Percentiles rank a stretch among this genome's conserved stretches.
Evolutionary conservation across 2,113 vertebrate species (phyloP).

Genomic region (Dasyurus viverrinus): DNA sequence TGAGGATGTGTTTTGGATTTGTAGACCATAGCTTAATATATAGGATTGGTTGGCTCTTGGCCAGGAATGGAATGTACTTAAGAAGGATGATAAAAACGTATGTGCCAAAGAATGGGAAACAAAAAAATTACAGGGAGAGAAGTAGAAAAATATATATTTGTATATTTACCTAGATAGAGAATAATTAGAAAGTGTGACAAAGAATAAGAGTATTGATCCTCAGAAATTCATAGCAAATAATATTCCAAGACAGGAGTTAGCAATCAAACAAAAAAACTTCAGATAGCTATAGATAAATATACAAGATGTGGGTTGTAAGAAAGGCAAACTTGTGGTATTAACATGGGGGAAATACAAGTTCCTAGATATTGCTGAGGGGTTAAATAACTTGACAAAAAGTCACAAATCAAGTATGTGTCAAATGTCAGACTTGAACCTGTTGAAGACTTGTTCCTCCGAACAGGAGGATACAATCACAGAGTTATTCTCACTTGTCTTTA

Average conservation of each 20-base stretch:
- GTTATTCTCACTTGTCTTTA: not conserved
- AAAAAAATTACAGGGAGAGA: not conserved
- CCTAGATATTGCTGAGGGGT: not conserved
- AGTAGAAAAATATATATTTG: not conserved
- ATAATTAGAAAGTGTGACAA: not conserved
- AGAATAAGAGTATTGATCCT: not conserved
- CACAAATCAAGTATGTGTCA: not conserved
- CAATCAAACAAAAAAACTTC: not conserved
- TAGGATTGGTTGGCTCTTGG: not conserved
- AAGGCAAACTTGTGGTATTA: not conserved
- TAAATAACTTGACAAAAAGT: not conserved
- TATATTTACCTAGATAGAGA: not conserved
- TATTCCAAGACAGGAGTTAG: not conserved
- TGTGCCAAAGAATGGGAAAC: not conserved
- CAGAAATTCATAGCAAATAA: not conserved
- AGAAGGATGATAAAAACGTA: not conserved
- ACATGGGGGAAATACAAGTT: not conserved
- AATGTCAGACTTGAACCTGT: not conserved
- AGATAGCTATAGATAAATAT: not conserved
- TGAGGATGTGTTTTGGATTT: not conserved
- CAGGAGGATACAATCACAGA: not conserved
- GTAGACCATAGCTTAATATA: not conserved
- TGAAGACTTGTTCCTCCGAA: no score
- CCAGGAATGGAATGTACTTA: not conserved
- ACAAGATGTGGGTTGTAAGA: not conserved